phyloP scores from a whole-genome alignment of 2,797 vertebrate species.

The Tenualosa thibaudeaui region DNA sequence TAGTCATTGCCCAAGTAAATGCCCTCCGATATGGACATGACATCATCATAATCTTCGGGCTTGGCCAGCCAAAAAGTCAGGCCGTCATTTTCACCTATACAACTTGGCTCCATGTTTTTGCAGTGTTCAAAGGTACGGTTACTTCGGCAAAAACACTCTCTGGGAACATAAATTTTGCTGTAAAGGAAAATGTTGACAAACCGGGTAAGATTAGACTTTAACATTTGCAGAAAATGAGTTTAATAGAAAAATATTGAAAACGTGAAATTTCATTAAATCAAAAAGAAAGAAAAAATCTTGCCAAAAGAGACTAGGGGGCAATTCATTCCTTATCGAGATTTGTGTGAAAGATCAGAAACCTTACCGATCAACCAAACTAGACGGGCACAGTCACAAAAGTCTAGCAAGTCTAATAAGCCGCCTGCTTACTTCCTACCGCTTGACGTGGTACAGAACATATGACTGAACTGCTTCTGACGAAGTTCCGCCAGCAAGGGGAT shows the following conservation, averaged over 20 bases:
- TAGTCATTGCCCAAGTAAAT: constrained; percentile 62
- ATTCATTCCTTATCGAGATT: background rate
- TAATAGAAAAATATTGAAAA: background rate
- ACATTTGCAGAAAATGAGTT: background rate
- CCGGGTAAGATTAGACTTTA: background rate
- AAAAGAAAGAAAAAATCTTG: background rate
- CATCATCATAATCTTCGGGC: constrained; percentile 63
- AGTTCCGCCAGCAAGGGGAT: background rate
- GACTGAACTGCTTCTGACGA: background rate
- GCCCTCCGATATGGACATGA: constrained; percentile 60
- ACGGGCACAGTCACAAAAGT: background rate
- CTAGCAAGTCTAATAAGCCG: background rate
- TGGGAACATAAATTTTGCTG: background rate
- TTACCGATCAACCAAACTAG: background rate
- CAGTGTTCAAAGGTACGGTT: background rate
- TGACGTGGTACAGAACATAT: background rate
- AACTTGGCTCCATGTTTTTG: constrained; percentile 40
- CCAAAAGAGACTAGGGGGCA: background rate
- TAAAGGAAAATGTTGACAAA: background rate
- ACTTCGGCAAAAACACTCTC: background rate
- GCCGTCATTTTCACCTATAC: constrained; percentile 52
- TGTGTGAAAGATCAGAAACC: background rate
- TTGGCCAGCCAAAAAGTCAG: constrained; percentile 63
- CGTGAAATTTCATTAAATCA: background rate
- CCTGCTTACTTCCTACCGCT: background rate